phyloP scores from a whole-genome alignment of 1,140 invertebrate species.

The Apis dorsata region DNA sequence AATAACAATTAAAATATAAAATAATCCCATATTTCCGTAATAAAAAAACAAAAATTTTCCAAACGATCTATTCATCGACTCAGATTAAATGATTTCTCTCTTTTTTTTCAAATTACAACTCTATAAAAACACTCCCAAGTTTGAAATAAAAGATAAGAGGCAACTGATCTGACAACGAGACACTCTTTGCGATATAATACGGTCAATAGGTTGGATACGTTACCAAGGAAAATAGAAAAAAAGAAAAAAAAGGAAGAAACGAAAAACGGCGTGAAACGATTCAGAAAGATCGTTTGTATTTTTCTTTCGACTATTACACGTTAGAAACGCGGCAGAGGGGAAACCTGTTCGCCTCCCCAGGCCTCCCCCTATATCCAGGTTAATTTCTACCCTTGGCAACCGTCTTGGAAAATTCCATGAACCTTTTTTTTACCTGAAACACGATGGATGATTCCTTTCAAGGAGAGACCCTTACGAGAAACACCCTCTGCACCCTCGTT shows the following conservation, averaged over 20 bases:
- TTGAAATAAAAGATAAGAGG: background rate
- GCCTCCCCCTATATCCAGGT: background rate
- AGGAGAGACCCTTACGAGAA: background rate
- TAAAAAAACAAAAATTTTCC: too few species aligned
- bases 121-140: too few species aligned
- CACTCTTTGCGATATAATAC: too few species aligned
- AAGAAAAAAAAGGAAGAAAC: background rate
- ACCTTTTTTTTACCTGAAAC: slow-evolving; percentile 37
- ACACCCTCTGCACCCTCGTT: background rate
- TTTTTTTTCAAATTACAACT: too few species aligned
- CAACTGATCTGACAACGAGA: too few species aligned
- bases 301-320: background rate
- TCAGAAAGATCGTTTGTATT: background rate
- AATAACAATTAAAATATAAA: too few species aligned
- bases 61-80: too few species aligned
- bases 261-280: background rate
- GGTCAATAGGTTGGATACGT: background rate
- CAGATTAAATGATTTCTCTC: too few species aligned
- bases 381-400: slow-evolving; percentile 32
- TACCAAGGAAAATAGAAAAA: background rate
- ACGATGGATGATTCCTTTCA: background rate
- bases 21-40: background rate
- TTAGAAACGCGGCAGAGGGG: background rate
- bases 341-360: background rate
- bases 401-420: slow-evolving; percentile 51